These are phyloP conservation scores for Oreochromis tanganicae DNA, from an alignment of 2,113 vertebrate genomes.

Conservation along the genomic window DNA sequence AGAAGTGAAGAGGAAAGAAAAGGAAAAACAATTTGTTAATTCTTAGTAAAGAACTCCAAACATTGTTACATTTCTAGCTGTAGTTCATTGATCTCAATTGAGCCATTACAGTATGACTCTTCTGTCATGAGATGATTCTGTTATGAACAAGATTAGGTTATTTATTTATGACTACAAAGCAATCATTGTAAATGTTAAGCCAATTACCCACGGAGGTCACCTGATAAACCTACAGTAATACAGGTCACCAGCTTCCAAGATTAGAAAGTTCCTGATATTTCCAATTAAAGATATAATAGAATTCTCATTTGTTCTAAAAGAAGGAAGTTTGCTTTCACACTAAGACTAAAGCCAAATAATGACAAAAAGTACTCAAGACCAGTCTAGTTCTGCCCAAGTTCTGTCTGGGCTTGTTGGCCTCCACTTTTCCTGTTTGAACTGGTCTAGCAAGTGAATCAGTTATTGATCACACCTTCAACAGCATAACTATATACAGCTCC, in stretches of 20 bases:
- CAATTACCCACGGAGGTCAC: neutral
- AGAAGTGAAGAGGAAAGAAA: neutral
- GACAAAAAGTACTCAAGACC: neutral
- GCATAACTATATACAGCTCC: neutral
- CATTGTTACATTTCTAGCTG: neutral
- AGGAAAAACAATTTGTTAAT: neutral
- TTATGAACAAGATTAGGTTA: neutral
- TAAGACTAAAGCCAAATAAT: neutral
- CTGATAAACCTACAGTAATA: neutral
- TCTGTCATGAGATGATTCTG: neutral
- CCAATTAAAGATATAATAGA: neutral
- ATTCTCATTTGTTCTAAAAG: neutral
- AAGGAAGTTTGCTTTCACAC: neutral
- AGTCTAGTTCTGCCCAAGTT: neutral
- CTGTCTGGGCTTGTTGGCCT: constrained; percentile 16
- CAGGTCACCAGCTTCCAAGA: neutral
- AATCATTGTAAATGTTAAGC: neutral
- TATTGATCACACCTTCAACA: neutral
- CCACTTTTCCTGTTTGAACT: neutral
- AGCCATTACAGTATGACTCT: neutral
- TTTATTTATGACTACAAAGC: neutral
- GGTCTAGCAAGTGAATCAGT: neutral
- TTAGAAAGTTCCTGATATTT: neutral
- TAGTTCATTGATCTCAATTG: neutral
- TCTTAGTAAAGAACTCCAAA: neutral